Base-by-base conservation (phyloP, 2,113 vertebrate species). In the Electrona antarctica region DNA sequence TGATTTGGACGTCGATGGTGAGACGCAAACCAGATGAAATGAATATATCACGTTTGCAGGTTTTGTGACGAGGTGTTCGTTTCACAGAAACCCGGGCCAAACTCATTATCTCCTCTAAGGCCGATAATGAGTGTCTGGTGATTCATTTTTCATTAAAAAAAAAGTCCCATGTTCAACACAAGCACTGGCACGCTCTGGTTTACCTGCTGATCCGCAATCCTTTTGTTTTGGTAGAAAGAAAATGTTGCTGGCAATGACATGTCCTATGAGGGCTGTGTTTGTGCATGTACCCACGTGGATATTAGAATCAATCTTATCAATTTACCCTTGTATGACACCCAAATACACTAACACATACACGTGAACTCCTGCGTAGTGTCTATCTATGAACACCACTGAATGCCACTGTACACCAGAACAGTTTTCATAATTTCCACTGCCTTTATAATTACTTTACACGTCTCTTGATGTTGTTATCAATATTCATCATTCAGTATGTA, bases 161-260 rank as follows among this genome's bases (percentile, higher is more conserved):
- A 41, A 41, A 41, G 33, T 41, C 68, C 50, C 74, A n/a, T 48
- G 45, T 41, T 67, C 78, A 70, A 64, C 28, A 81, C 3, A 29
- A 60, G 59, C 46, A 60, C 49, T 62, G 81, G 69, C 71, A 48
- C 75, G 47, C 74, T 69, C 15, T 46, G 60, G 60, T 78, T 56
- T 71, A 65, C 60, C 29, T 51, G 60, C 71, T 64, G 60, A 21
- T 57, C 55, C 28, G 4, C 57, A 29, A 59, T 11, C 28, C 21
- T 8, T 57, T 7, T 57, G 14, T 54, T 54, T 13, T 57, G 33
- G 33, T 41, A 4, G 55, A 12, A 15, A 57, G 55, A 57, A 57
- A 21, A 57, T 57, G 21, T 21, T 57, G n/a, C 6, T 21, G 15
- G 14, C 55, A 57, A 57, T 8, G 8, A 15, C n/a, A 57, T n/a